Evolutionary conservation across 2,113 vertebrate genomes (phyloP).

Genomic region (Platanista minor): DNA sequence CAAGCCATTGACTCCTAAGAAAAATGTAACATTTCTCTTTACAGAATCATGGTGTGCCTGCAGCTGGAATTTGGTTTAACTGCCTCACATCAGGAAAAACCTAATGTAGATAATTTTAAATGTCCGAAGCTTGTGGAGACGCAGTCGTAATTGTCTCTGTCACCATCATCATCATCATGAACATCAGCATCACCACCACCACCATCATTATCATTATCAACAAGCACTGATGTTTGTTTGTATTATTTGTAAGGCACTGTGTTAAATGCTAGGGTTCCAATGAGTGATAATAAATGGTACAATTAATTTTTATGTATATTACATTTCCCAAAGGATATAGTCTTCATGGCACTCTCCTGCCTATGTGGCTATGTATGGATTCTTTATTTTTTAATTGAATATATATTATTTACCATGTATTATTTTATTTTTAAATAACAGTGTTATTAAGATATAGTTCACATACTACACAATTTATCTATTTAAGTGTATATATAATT

Average conservation of each 20-base stretch:
- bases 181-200: not conserved
- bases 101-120: not conserved
- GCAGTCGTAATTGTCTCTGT: not conserved
- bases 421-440: not conserved
- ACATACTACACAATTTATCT: not conserved
- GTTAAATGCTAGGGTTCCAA: not conserved
- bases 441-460: not conserved
- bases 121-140: not conserved
- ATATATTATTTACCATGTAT: not conserved
- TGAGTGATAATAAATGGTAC: not conserved
- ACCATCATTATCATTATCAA: not conserved
- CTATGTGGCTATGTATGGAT: not conserved
- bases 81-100: not conserved
- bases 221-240: not conserved
- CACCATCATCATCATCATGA: not conserved
- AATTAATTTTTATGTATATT: not conserved
- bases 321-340: not conserved
- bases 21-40: not conserved
- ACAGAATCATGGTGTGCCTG: not conserved
- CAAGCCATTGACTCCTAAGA: not conserved
- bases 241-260: not conserved
- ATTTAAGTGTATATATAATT: not conserved
- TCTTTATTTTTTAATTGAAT: not conserved
- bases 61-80: not conserved
- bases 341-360: not conserved